These are phyloP conservation scores for Pocota personata DNA, from an alignment of 2,888 invertebrate genomes.

Conservation along the genomic window DNA sequence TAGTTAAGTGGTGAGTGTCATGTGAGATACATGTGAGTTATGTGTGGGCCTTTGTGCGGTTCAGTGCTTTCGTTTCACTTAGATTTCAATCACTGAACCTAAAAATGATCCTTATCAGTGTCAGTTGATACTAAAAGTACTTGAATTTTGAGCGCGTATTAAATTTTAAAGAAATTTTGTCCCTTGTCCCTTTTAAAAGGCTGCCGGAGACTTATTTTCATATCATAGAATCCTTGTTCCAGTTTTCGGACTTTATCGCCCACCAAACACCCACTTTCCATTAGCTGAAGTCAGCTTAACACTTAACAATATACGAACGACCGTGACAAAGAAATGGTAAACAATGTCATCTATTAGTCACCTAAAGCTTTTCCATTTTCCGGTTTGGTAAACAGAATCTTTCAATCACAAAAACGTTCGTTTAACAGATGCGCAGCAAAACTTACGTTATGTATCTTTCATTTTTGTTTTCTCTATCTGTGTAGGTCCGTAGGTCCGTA, in stretches of 20 bases:
- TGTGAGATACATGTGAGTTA: neutral
- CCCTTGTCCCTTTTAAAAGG: too few species aligned
- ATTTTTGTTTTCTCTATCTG: neutral
- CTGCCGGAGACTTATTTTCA: too few species aligned
- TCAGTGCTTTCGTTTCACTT: neutral
- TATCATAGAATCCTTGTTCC: neutral
- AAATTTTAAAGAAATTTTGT: too few species aligned
- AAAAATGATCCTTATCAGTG: neutral
- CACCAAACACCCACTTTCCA: neutral
- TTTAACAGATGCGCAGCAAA: neutral
- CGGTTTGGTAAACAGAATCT: neutral
- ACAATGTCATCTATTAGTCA: neutral
- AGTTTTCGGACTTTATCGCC: neutral
- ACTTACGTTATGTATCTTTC: neutral
- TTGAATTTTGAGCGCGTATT: too few species aligned
- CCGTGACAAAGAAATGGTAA: slow-evolving; percentile 12
- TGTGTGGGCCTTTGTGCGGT: too few species aligned
- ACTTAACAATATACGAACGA: slow-evolving; percentile 12
- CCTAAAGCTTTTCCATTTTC: neutral
- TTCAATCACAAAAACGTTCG: neutral
- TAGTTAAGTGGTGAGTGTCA: neutral
- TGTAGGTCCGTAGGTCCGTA: neutral
- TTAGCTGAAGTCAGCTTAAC: neutral
- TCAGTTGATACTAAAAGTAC: neutral
- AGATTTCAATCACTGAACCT: neutral